A percentile compares a stretch with the other conserved stretches of the same genome.
Conservation (phyloP, 92 coral and sea anemone genomes). For the Zoanthus gigantus region DNA sequence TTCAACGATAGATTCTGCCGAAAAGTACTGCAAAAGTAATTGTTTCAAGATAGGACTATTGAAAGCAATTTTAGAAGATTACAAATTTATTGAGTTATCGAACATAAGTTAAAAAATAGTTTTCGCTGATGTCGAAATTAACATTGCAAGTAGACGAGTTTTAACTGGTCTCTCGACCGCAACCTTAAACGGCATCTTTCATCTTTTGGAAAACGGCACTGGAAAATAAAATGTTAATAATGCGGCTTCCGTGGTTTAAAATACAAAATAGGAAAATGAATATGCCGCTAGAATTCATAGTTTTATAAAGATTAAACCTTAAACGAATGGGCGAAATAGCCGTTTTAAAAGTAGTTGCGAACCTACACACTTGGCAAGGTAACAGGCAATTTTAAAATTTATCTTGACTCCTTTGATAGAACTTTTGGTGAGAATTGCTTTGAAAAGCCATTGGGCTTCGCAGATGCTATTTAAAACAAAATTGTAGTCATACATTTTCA, state of each 20-base stretch:
- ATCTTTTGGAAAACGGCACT: slow-evolving; percentile 20
- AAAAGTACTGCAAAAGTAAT: no score
- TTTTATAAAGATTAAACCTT: background rate
- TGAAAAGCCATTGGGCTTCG: no score
- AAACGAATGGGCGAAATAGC: background rate
- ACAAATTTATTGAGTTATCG: background rate
- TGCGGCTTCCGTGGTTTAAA: slow-evolving; percentile 45
- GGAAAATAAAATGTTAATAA: slow-evolving; percentile 22
- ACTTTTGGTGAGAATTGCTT: no score
- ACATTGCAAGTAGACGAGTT: background rate
- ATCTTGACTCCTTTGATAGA: no score
- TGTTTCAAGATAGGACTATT: background rate
- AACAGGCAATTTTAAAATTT: no score
- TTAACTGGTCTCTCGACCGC: background rate
- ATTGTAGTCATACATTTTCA: no score
- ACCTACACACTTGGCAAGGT: background rate
- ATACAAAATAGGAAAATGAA: slow-evolving; percentile 14
- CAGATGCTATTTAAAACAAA: no score
- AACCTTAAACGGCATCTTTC: slow-evolving; percentile 43
- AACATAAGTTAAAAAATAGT: background rate
- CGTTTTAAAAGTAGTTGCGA: background rate
- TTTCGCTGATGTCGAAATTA: background rate
- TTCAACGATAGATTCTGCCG: background rate
- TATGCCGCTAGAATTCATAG: slow-evolving; percentile 31
- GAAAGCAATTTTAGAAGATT: background rate